Evolutionary conservation across 2,113 vertebrate genomes (phyloP), one percentile per base, ranked within the genome.

Genomic region (Microtus pennsylvanicus): DNA sequence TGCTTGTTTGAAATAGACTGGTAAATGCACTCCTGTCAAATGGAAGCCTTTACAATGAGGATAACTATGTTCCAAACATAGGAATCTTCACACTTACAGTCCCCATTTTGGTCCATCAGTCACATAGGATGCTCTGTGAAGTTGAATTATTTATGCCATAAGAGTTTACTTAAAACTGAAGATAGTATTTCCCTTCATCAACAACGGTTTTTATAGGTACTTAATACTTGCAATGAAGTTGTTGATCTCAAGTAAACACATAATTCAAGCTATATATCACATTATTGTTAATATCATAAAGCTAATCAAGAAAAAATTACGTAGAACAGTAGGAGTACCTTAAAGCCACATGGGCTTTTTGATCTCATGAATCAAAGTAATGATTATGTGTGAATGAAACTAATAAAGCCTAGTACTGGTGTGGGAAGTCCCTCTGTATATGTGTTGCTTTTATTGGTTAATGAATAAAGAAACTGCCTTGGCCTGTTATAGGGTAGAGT

Each of bases 151-250:
- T 91, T 95, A 87, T 87, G 24, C 47, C 13, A 45, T 94, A 95
- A 78, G 28, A 38, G 17, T 91, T 78, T 96, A 26, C 50, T 93
- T 97, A 89, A 96, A 94, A 75, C 7, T 58, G 4, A 82, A 89
- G 10, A 30, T 22, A 81, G 28, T 72, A 90, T 96, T 94, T 96
- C 38, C 35, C 28, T 89, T 81, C 1, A 55, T 87, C 72, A 86
- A 35, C 19, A 82, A 45, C 30, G 85, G 22, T 89, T 94, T 93
- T 90, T 35, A 78, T 58, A 75, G 45, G 17, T 89, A 72, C 81
- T 94, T 92, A 88, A 72, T 94, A 97, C 47, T 38, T 91, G 3
- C 28, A 67, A 8, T 75, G 17, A 50, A 14, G 22, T 47, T 89
- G 5, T 74, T 58, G 33, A 95, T 88, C 16, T 50, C 78, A 58